Evolutionary conservation across 2,113 vertebrate species (phyloP).

Genomic region (Callipepla californica): DNA sequence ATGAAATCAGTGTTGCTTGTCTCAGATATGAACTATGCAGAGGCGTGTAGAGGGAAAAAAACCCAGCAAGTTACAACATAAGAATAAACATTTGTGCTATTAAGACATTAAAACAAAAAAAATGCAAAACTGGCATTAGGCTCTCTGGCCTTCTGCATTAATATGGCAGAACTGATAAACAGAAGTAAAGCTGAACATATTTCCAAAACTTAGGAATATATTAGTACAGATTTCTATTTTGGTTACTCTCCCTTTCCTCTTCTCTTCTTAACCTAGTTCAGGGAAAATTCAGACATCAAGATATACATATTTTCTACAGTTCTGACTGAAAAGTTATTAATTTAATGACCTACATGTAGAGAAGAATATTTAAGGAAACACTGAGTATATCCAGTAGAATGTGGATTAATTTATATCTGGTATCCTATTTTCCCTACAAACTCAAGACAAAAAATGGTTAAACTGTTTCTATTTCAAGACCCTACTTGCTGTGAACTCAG

Average conservation of each 20-base stretch:
- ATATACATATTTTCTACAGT: neutral
- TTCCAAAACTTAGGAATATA: neutral
- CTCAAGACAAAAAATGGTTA: neutral
- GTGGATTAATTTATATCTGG: neutral
- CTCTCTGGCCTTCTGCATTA: neutral
- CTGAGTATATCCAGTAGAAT: neutral
- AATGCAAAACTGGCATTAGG: neutral
- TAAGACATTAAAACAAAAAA: neutral
- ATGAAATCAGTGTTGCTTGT: neutral
- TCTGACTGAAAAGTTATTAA: neutral
- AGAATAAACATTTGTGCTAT: neutral
- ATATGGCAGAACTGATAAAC: neutral
- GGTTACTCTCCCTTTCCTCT: neutral
- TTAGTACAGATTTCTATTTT: neutral
- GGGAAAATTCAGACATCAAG: neutral
- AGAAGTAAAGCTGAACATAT: neutral
- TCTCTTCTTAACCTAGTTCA: neutral
- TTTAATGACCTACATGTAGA: neutral
- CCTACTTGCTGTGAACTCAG: neutral
- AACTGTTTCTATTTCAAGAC: neutral
- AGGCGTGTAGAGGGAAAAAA: neutral
- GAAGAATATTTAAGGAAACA: neutral
- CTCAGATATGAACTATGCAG: neutral
- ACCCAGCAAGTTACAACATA: rapidly evolving
- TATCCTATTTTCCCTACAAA: neutral